These are phyloP conservation scores for Timema podura DNA, from an alignment of 2,888 invertebrate genomes.

Conservation along the genomic window DNA sequence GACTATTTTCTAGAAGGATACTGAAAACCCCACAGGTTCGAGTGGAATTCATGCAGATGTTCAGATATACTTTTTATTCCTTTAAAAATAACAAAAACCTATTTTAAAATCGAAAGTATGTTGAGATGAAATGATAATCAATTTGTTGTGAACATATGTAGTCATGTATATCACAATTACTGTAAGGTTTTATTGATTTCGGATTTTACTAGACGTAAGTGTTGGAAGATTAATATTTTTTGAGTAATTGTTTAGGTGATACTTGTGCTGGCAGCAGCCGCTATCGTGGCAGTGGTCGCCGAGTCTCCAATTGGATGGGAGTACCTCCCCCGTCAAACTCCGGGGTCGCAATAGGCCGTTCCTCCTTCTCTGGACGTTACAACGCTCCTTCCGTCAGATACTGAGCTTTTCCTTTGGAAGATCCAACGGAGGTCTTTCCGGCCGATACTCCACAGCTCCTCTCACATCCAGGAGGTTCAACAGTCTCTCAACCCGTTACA, in stretches of 20 bases:
- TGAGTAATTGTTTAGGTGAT: neutral
- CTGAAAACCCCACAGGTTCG: too few relatives aligned
- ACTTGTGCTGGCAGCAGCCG: conserved; percentile 3
- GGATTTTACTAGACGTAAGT: too few relatives aligned
- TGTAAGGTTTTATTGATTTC: too few relatives aligned
- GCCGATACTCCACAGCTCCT: conserved; percentile 4
- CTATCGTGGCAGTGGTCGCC: conserved; percentile 20
- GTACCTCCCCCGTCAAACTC: conserved; percentile 23
- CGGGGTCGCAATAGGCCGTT: neutral
- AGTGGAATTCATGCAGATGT: too few relatives aligned
- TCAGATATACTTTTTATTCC: too few relatives aligned
- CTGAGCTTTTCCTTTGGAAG: neutral
- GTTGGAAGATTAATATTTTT: too few relatives aligned
- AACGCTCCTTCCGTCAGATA: conserved; percentile 20
- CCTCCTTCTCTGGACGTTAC: conserved; percentile 14
- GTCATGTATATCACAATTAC: too few relatives aligned
- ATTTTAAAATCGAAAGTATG: too few relatives aligned
- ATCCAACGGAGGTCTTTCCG: neutral
- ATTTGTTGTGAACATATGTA: too few relatives aligned
- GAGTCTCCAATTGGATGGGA: conserved; percentile 25
- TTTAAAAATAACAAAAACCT: too few relatives aligned
- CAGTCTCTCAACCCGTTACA: conserved; percentile 21
- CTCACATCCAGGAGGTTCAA: neutral
- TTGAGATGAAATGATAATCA: too few relatives aligned
- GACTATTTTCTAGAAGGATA: too few relatives aligned